phyloP scores from a whole-genome alignment of 2,888 invertebrate genomes.

The Tachystola acroxantha region DNA sequence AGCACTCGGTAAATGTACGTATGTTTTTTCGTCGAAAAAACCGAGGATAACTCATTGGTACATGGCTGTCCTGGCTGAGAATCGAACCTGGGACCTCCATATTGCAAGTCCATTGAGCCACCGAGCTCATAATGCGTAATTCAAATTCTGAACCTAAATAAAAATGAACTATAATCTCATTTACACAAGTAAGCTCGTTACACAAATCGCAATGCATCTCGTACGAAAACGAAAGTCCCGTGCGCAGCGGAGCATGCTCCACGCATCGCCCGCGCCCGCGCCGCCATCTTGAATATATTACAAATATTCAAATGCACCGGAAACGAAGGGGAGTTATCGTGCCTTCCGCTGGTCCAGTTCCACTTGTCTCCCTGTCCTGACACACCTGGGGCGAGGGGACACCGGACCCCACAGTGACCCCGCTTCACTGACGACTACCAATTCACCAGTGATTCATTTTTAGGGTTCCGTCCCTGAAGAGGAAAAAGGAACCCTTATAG shows the following conservation, averaged over 20 bases:
- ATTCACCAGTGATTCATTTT: not conserved
- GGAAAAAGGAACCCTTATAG: too few species aligned
- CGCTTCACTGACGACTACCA: not conserved
- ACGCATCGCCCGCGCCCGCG: constrained; percentile 23
- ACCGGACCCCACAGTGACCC: constrained; percentile 2
- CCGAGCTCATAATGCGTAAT: too few species aligned
- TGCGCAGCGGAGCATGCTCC: constrained; percentile 14
- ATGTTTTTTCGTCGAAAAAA: too few species aligned
- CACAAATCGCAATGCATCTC: not conserved
- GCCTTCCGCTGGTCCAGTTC: constrained; percentile 46
- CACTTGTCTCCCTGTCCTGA: constrained; percentile 46
- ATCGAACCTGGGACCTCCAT: too few species aligned
- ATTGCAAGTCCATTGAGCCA: too few species aligned
- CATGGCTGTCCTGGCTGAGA: too few species aligned
- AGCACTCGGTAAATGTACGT: too few species aligned
- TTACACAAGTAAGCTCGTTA: too few species aligned
- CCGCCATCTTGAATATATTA: constrained; percentile 39
- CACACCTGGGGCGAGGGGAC: constrained; percentile 15
- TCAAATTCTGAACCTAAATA: too few species aligned
- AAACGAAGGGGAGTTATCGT: constrained; percentile 55
- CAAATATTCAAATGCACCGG: constrained; percentile 38
- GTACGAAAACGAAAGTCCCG: constrained; percentile 21
- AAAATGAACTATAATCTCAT: too few species aligned
- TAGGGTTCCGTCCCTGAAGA: too few species aligned
- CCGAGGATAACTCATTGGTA: too few species aligned